Evolutionary conservation across 2,888 invertebrate species (phyloP).

Genomic region (Hyposoter dolosus): DNA sequence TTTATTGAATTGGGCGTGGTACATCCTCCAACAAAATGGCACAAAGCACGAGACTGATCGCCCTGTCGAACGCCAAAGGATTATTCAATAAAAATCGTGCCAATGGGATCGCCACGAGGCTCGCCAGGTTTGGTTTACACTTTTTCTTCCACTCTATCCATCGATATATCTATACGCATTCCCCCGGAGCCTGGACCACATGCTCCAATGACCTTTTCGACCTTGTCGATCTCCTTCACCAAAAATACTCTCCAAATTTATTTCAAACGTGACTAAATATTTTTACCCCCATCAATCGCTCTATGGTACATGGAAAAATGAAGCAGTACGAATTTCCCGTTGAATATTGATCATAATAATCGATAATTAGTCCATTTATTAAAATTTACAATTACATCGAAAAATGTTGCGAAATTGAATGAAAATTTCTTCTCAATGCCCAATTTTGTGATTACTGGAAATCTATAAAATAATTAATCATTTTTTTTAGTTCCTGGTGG

Average conservation of each 20-base stretch:
- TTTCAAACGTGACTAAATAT: not conserved
- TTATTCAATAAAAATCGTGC: slow-evolving; percentile 72
- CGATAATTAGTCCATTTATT: too few species aligned
- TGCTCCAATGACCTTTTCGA: slow-evolving; percentile 54
- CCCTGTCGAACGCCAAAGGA: slow-evolving; percentile 63
- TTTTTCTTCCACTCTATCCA: slow-evolving; percentile 1
- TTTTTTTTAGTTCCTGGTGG: slow-evolving; percentile 91
- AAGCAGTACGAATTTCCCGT: too few species aligned
- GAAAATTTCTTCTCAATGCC: not conserved
- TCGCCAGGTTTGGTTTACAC: slow-evolving; percentile 71
- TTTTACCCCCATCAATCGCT: too few species aligned
- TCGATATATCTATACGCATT: slow-evolving; percentile 21
- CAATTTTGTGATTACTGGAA: not conserved
- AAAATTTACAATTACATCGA: not conserved
- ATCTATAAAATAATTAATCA: not conserved
- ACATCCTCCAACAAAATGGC: slow-evolving; percentile 69
- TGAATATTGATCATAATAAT: too few species aligned
- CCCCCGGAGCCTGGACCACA: slow-evolving; percentile 32
- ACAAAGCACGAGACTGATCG: slow-evolving; percentile 73
- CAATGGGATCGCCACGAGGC: slow-evolving; percentile 70
- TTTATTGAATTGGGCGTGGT: slow-evolving; percentile 47
- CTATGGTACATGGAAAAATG: too few species aligned
- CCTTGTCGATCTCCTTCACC: slow-evolving; percentile 15
- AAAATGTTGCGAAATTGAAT: not conserved
- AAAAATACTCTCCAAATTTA: not conserved